phyloP scores from a whole-genome alignment of 2,888 invertebrate genomes.

The Eristalinus aeneus region DNA sequence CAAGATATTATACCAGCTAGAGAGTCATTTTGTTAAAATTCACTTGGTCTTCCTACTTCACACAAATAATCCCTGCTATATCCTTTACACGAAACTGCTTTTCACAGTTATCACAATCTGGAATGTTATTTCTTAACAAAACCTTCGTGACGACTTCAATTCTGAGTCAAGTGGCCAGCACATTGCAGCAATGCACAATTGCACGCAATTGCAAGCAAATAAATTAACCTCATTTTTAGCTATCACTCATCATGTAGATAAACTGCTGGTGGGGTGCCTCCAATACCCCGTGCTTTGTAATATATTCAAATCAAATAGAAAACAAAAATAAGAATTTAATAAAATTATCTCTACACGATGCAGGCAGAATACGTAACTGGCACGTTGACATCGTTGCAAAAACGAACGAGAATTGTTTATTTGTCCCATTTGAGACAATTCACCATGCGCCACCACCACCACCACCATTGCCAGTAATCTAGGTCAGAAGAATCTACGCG shows the following conservation, averaged over 20 bases:
- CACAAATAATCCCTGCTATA: no score
- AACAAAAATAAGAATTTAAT: not conserved
- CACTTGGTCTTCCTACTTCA: no score
- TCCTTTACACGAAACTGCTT: no score
- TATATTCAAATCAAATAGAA: conserved; percentile 7
- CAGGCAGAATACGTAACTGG: conserved; percentile 26
- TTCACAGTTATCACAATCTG: no score
- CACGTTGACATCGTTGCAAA: conserved; percentile 37
- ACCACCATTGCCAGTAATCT: conserved; percentile 32
- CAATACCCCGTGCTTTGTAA: conserved; percentile 1
- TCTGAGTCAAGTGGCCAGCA: conserved; percentile 2
- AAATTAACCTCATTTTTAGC: conserved; percentile 63
- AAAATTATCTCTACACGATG: not conserved
- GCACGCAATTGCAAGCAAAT: conserved; percentile 43
- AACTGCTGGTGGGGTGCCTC: not conserved
- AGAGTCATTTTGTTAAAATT: no score
- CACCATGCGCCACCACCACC: conserved; percentile 3
- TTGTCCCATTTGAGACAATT: conserved; percentile 3
- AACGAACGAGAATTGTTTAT: conserved; percentile 14
- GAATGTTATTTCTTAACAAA: not conserved
- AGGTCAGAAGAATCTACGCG: conserved; percentile 53
- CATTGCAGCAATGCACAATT: conserved; percentile 12
- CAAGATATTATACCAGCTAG: no score
- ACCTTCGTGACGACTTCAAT: not conserved
- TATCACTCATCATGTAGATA: conserved; percentile 17